phyloP scores from a whole-genome alignment of 2,888 invertebrate species.

The Leptinotarsa peninsularis region DNA sequence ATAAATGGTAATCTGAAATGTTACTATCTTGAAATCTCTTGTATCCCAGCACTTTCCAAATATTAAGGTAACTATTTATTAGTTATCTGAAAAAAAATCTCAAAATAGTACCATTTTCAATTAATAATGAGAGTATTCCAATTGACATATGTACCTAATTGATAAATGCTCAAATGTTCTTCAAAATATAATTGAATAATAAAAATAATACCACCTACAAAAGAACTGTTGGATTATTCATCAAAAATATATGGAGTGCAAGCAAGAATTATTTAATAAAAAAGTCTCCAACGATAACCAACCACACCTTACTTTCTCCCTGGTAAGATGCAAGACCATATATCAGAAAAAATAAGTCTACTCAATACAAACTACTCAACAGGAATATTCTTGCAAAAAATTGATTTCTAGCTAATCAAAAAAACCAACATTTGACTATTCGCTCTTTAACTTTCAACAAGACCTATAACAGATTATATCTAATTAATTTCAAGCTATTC shows the following conservation, averaged over 20 bases:
- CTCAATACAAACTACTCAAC: too few relatives aligned
- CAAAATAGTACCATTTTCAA: not conserved
- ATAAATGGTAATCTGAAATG: not conserved
- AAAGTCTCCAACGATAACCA: too few relatives aligned
- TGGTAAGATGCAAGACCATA: too few relatives aligned
- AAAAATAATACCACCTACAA: not conserved
- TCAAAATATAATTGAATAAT: not conserved
- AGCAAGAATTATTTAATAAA: too few relatives aligned
- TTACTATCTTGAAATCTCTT: conserved; percentile 1
- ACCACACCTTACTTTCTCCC: too few relatives aligned
- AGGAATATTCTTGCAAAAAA: too few relatives aligned
- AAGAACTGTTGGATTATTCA: not conserved
- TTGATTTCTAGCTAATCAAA: too few relatives aligned
- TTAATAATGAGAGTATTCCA: not conserved
- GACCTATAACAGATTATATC: too few relatives aligned
- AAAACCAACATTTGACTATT: too few relatives aligned
- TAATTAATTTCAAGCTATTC: too few relatives aligned
- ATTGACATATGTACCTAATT: not conserved
- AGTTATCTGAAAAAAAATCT: not conserved
- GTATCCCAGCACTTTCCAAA: not conserved
- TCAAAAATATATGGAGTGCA: not conserved
- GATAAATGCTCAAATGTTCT: conserved; percentile 7
- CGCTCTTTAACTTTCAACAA: too few relatives aligned
- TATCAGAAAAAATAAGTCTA: too few relatives aligned
- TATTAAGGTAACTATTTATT: not conserved